These are phyloP conservation scores for Toxonevra muliebris DNA, from an alignment of 2,888 invertebrate species.

Conservation along the genomic window DNA sequence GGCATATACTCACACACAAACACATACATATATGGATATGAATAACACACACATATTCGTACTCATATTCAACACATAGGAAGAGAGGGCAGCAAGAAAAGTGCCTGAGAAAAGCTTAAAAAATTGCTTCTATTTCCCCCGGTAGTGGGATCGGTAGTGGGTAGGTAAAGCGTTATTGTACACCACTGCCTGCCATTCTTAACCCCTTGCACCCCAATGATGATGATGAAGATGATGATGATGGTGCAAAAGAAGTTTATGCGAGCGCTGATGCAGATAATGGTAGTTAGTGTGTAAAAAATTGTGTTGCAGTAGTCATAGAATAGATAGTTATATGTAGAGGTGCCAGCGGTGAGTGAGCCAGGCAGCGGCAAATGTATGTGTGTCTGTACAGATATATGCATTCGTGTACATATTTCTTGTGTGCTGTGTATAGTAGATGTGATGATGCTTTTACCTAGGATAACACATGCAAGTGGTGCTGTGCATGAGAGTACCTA, in stretches of 20 bases:
- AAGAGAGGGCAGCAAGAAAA: constrained; percentile 16
- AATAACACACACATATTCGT: background rate
- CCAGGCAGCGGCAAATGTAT: background rate
- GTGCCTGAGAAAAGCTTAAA: constrained; percentile 9
- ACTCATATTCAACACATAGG: background rate
- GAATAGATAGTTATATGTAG: background rate
- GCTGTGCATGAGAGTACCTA: background rate
- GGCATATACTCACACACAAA: background rate
- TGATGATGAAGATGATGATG: constrained; percentile 11
- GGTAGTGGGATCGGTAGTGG: no score
- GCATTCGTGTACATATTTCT: background rate
- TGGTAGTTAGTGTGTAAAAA: constrained; percentile 28
- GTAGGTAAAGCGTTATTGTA: no score
- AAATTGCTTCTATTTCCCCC: constrained; percentile 8
- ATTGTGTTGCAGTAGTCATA: background rate
- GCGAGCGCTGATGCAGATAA: constrained; percentile 40
- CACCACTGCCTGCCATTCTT: no score
- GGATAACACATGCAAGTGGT: constrained; percentile 11
- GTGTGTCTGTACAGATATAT: constrained; percentile 1
- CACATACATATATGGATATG: background rate
- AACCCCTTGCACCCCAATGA: background rate
- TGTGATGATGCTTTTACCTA: no score
- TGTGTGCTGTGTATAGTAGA: no score
- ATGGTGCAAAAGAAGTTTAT: constrained; percentile 22
- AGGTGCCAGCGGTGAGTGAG: no score